phyloP scores from a whole-genome alignment of 2,113 vertebrate species.

The Parotia lawesii region DNA sequence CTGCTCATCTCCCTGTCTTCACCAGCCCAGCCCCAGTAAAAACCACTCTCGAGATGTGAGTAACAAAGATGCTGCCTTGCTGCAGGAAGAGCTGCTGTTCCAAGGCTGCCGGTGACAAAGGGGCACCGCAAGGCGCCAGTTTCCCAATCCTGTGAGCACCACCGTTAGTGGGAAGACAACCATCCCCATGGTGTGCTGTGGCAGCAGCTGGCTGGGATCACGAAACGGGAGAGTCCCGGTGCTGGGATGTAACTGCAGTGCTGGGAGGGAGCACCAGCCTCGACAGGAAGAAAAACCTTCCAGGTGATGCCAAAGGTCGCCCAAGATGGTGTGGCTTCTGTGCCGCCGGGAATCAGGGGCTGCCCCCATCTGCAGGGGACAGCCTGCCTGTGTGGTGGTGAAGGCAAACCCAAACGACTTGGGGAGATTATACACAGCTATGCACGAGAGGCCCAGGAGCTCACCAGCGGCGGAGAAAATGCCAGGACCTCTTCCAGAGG shows the following conservation, averaged over 20 bases:
- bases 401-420: not conserved
- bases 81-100: conserved; percentile 13
- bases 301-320: not conserved
- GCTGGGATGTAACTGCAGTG: not conserved
- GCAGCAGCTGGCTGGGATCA: not conserved
- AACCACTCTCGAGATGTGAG: not conserved
- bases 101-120: not conserved
- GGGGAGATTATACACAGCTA: not conserved
- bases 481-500: not conserved
- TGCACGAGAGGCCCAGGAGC: not conserved
- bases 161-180: not conserved
- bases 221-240: fast-evolving
- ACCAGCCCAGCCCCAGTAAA: not conserved
- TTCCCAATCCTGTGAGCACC: not conserved
- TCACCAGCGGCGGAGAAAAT: not conserved
- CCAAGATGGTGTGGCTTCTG: not conserved
- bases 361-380: not conserved
- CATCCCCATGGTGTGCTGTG: not conserved
- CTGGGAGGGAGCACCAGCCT: not conserved
- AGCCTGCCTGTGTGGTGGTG: not conserved
- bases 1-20: not conserved
- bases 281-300: not conserved
- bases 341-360: fast-evolving
- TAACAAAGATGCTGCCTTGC: conserved; percentile 29
- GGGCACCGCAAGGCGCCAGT: not conserved